Base-by-base conservation (phyloP, 37 sponge, comb jelly and placozoan genomes). In the Spongilla lacustris region DNA sequence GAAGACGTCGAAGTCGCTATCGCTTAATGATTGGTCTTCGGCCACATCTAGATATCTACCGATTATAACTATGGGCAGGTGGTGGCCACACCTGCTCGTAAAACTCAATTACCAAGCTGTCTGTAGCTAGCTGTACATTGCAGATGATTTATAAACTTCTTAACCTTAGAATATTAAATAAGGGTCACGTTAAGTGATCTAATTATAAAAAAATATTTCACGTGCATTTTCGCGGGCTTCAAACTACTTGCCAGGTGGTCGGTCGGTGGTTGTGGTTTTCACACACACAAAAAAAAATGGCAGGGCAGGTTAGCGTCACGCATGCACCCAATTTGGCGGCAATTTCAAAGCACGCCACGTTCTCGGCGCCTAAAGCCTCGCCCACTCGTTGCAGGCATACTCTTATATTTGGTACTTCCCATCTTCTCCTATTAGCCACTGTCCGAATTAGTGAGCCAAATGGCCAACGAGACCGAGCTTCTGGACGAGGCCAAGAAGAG, bases 401-500 rank as follows among this genome's bases (percentile, higher is more conserved):
- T 3, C 31, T 13, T 4, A 9, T 34, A 74, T 74, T 27, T 6
- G 9, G 9, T 31, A 33, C 34, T 74, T 74, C 4, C 25, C 13
- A 33, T 0, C 26, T 19, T 35, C 13, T 34, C 48, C 76, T 21
- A n/a, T 4, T 76, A 76, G 76, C 73, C 73, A 1, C 31, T 72
- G 1, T 29, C 31, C 0, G 73, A 72, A 1, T 12, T 72, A 32
- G 27, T 72, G 31, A 32, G 14, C 17, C 23, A 34, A 22, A 25
- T 36, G 25, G 33, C 76, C 19, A 35, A 34, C 14, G 71, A 71
- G 71, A 73, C 14, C 21, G 58, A 58, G 14, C 58, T 58, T 1
- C 21, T 58, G 58, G 78, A 49, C 25, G 88, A 77, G 5, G 76
- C 75, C 8, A 90, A 86, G 69, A 98, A 98, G 89, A 36, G 97